These are phyloP conservation scores for Wasmannia auropunctata DNA, from an alignment of 1,140 invertebrate genomes.

Conservation along the genomic window DNA sequence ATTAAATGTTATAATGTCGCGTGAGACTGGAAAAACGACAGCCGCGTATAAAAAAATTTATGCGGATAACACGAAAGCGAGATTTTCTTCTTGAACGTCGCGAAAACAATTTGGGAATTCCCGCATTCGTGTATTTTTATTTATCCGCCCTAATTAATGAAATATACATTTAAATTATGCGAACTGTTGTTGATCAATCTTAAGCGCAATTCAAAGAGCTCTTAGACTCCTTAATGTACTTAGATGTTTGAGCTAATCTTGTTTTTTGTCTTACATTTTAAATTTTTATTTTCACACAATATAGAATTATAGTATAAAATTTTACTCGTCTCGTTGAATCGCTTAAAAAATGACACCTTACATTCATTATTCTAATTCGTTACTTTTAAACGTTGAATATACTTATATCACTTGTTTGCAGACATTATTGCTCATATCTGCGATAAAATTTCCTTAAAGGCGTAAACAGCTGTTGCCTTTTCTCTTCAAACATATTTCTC, in stretches of 20 bases:
- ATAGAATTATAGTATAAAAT: slow-evolving; percentile 72
- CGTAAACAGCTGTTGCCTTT: slow-evolving; percentile 35
- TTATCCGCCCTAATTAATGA: not conserved
- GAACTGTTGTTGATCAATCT: slow-evolving; percentile 37
- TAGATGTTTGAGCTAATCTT: slow-evolving; percentile 55
- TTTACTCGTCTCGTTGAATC: slow-evolving; percentile 49
- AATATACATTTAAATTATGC: slow-evolving; percentile 51
- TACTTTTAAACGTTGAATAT: slow-evolving; percentile 67
- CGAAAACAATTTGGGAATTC: slow-evolving; percentile 22
- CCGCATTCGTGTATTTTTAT: slow-evolving; percentile 5
- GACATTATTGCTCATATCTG: slow-evolving; percentile 37
- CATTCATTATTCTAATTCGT: slow-evolving; percentile 55
- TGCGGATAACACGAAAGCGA: slow-evolving; percentile 22
- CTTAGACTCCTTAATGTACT: slow-evolving; percentile 54
- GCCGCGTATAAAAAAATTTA: slow-evolving; percentile 63
- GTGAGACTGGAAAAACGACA: slow-evolving; percentile 67
- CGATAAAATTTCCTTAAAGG: slow-evolving; percentile 42
- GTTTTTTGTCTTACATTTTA: slow-evolving; percentile 52
- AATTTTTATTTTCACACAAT: slow-evolving; percentile 62
- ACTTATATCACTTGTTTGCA: slow-evolving; percentile 68
- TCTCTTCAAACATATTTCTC: not conserved
- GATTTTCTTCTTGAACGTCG: not conserved
- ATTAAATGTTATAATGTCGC: slow-evolving; percentile 78
- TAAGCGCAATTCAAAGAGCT: slow-evolving; percentile 60
- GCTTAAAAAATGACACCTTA: slow-evolving; percentile 63